These are phyloP conservation scores for Nothocercus nigrocapillus DNA, from an alignment of 2,113 vertebrate genomes.

Conservation along the genomic window DNA sequence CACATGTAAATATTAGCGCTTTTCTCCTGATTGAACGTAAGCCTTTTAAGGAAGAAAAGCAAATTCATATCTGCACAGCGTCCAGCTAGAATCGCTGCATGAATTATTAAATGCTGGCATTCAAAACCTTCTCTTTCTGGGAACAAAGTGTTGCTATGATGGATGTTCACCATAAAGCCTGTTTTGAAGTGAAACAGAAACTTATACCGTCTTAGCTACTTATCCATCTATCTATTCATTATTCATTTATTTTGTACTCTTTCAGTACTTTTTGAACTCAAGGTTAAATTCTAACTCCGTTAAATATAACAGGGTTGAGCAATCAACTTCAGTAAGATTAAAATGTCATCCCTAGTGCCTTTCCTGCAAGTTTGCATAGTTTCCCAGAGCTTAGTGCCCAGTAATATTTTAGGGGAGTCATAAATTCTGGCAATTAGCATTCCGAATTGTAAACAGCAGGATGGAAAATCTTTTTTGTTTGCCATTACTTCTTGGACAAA, in stretches of 20 bases:
- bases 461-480: neutral
- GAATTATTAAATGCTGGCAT: constrained; percentile 50
- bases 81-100: neutral
- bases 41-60: constrained; percentile 34
- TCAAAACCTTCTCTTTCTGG: neutral
- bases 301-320: neutral
- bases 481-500: neutral
- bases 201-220: neutral
- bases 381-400: neutral
- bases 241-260: neutral
- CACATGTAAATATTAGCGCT: constrained; percentile 57
- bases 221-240: neutral
- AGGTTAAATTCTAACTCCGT: neutral
- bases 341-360: neutral
- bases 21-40: constrained; percentile 20
- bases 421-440: neutral
- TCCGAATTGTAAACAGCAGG: neutral
- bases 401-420: neutral
- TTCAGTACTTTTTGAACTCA: constrained; percentile 1
- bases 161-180: neutral
- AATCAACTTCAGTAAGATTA: neutral
- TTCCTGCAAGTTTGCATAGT: neutral
- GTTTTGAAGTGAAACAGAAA: constrained; percentile 3
- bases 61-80: neutral
- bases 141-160: neutral